Evolutionary conservation across 2,888 invertebrate species (phyloP), one percentile per base, ranked within the genome.

Genomic region (Andrena marginata): DNA sequence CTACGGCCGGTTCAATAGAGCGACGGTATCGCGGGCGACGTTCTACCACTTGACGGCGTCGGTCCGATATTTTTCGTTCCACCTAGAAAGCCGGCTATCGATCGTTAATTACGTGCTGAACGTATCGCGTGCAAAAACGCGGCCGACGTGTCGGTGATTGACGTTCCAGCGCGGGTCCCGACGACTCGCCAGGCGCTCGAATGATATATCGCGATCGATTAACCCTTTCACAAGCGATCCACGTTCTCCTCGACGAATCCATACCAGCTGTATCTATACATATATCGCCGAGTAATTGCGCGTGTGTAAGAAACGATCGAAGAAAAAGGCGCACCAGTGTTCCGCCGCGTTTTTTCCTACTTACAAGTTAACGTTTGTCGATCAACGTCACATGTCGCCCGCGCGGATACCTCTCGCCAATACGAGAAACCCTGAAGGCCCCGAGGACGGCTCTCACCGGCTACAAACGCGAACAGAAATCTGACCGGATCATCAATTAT

Each of bases 151-250:
- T 56, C 31, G 51, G 35, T 72, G 82, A 76, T 81, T 60, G 80
- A 64, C 73, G 73, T 64, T 20, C 13, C 72, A n/a, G 29, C 42
- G 51, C 31, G 63, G 49, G 64, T 49, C 64, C 31, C 63, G 56
- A 64, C 60, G 54, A 49, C 16, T 33, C 54, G 73, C 62, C 49
- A 48, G 77, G 56, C 62, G 72, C 73, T 42, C 54, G 75, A 72
- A 79, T 84, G 83, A 82, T 84, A 65, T 79, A 84, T 76, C 82
- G 72, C 69, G 70, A 48, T 70, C 77, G 83, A 84, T 84, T 82
- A 84, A 79, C 79, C 76, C 76, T 77, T 83, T 76, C 83, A 67
- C 84, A 33, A 79, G 26, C 78, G 76, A 77, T 75, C 65, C 71
- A 54, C 62, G 67, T 54, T 71, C 67, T 48, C 77, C 68, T 82